Evolutionary conservation across 2,888 invertebrate genomes (phyloP).

Genomic region (Monochamus alternatus): DNA sequence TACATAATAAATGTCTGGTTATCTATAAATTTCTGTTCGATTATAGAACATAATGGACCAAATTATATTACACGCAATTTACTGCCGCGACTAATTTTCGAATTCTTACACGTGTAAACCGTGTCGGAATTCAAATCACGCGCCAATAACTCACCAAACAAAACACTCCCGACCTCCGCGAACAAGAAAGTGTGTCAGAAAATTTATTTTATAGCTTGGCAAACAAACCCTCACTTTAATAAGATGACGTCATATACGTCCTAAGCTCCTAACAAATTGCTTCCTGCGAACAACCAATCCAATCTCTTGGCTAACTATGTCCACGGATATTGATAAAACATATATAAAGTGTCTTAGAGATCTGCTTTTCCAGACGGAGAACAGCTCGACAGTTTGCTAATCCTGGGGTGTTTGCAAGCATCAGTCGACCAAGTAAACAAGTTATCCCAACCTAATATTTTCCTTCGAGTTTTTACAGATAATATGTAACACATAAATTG

Average conservation of each 20-base stretch:
- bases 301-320: slow-evolving; percentile 60
- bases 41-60: background rate
- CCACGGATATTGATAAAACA: slow-evolving; percentile 58
- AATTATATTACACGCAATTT: background rate
- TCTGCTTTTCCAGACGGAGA: slow-evolving; percentile 17
- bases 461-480: no score
- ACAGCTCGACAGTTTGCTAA: slow-evolving; percentile 3
- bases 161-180: slow-evolving; percentile 63
- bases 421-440: background rate
- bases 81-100: slow-evolving; percentile 59
- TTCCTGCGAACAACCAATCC: slow-evolving; percentile 62
- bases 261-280: slow-evolving; percentile 64
- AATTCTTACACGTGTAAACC: slow-evolving; percentile 57
- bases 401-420: slow-evolving; percentile 6
- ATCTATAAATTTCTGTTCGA: no score
- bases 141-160: slow-evolving; percentile 66
- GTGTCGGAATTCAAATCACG: slow-evolving; percentile 66
- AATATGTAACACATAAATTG: no score
- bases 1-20: no score
- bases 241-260: slow-evolving; percentile 67
- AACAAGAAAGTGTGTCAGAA: slow-evolving; percentile 66
- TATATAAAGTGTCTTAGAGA: slow-evolving; percentile 36
- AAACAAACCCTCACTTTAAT: slow-evolving; percentile 67
- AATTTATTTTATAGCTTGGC: slow-evolving; percentile 68
- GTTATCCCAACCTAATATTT: background rate